phyloP scores from a whole-genome alignment of 1,140 invertebrate genomes.

The Sesamia nonagrioides region DNA sequence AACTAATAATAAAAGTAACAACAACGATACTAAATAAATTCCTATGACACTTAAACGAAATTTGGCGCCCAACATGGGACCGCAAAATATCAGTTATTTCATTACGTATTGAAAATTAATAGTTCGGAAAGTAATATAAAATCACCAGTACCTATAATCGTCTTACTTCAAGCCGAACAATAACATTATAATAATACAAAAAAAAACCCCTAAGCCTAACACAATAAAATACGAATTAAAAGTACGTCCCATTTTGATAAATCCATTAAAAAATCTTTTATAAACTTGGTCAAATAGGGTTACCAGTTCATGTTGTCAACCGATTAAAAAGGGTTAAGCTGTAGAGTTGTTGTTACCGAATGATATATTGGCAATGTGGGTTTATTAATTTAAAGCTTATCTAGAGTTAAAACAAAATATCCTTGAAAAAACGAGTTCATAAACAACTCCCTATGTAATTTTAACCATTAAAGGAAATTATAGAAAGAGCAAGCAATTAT shows the following conservation, averaged over 20 bases:
- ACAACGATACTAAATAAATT: not conserved
- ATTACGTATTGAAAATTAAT: conserved; percentile 13
- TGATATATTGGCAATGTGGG: conserved; percentile 19
- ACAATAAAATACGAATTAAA: conserved; percentile 39
- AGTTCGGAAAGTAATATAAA: conserved; percentile 37
- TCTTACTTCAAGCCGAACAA: conserved; percentile 23
- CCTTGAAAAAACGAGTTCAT: not conserved
- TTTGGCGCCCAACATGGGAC: conserved; percentile 42
- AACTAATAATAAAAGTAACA: not conserved
- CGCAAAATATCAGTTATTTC: conserved; percentile 3
- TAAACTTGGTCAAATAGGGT: conserved; percentile 8
- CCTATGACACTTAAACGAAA: not conserved
- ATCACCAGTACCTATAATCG: conserved; percentile 27
- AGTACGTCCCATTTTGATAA: conserved; percentile 19
- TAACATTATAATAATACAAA: conserved; percentile 36
- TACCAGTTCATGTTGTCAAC: conserved; percentile 11
- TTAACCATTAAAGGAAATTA: no score
- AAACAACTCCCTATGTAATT: not conserved
- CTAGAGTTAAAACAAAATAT: not conserved
- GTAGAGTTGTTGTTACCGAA: not conserved
- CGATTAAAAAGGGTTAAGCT: conserved; percentile 14
- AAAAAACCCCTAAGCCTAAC: conserved; percentile 2
- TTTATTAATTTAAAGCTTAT: conserved; percentile 4
- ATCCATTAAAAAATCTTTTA: conserved; percentile 21
- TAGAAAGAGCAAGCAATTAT: no score